Evolutionary conservation across 2,888 invertebrate genomes (phyloP).

Genomic region (Palloptera scutellata): DNA sequence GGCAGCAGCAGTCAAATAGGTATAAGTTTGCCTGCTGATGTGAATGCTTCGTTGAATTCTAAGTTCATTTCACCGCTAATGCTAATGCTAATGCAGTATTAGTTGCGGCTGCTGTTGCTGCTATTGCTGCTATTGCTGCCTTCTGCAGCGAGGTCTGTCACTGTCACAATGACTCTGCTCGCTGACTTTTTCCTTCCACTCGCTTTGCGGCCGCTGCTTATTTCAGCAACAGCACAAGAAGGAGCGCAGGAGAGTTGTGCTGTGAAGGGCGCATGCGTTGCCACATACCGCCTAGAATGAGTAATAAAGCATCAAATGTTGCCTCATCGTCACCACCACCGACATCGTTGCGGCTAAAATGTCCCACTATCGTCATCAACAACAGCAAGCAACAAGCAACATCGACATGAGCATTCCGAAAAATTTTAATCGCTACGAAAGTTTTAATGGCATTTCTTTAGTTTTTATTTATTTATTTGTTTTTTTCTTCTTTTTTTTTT

Average conservation of each 20-base stretch:
- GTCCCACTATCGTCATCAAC: slow-evolving; percentile 4
- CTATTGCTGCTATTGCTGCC: too few species aligned
- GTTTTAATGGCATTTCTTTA: slow-evolving; percentile 1
- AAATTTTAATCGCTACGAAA: slow-evolving; percentile 12
- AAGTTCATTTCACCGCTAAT: slow-evolving; percentile 49
- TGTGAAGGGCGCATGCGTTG: not conserved
- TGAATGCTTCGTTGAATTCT: slow-evolving; percentile 57
- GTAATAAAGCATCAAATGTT: slow-evolving; percentile 4
- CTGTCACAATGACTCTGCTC: too few species aligned
- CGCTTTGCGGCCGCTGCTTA: too few species aligned
- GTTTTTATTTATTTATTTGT: slow-evolving; percentile 18
- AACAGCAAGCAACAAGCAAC: not conserved
- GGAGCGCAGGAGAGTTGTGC: too few species aligned
- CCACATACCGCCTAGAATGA: slow-evolving; percentile 21
- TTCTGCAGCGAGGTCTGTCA: too few species aligned
- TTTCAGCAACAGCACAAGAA: too few species aligned
- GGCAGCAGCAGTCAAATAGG: too few species aligned
- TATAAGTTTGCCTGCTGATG: slow-evolving; percentile 24
- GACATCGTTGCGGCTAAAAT: slow-evolving; percentile 1
- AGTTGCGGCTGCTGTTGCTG: slow-evolving; percentile 10
- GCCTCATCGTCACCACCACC: too few species aligned
- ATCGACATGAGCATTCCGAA: too few species aligned
- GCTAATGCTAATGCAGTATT: slow-evolving; percentile 29
- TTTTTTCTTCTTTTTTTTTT: slow-evolving; percentile 12
- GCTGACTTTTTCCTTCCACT: too few species aligned